Base-by-base conservation (phyloP, 2,888 invertebrate genomes). In the Ephialtes manifestator region DNA sequence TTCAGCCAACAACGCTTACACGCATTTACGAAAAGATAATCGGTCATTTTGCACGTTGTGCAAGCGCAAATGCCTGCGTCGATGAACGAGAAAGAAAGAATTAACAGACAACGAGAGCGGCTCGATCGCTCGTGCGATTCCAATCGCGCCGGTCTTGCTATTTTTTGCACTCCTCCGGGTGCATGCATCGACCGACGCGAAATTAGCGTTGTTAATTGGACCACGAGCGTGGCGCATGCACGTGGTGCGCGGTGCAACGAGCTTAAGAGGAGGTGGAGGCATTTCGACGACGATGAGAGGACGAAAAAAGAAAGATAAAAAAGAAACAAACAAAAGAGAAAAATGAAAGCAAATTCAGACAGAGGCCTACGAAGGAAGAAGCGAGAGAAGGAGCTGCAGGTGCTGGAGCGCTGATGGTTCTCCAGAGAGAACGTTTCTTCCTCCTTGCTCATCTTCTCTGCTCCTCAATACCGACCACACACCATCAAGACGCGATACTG, bases 191-290 rank as follows among this genome's bases (percentile, higher is more conserved):
- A 71, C 74, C 76, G 75, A 71, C 74, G 78, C 77, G 86, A 88
- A 89, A 89, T 88, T 89, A 87, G 86, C 81, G 87, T 88, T 81
- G 87, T 89, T 89, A 89, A 89, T 89, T 89, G 88, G 89, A 85
- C 82, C 74, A 65, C 75, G 84, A 84, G 85, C 81, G 72, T 80
- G 84, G 81, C 79, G 86, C 86, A 87, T 84, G 82, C 81, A 80
- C 81, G 83, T 81, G 83, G 78, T 85, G 48, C 77, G 68, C 51
- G 43, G 31, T 58, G 81, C 84, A 84, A 84, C 81, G 81, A 84
- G 81, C 11, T 35, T 39, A 28, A 35, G 67, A 35, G 67, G 48
- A 51, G 72, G 43, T 48, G 75, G 48, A 55, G n/a, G 71, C 39
- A 79, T 53, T 5, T 67, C 67, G 81, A 67, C 31, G 67, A 72